phyloP scores from a whole-genome alignment of 2,797 vertebrate species.

The Cheirogaleus major region DNA sequence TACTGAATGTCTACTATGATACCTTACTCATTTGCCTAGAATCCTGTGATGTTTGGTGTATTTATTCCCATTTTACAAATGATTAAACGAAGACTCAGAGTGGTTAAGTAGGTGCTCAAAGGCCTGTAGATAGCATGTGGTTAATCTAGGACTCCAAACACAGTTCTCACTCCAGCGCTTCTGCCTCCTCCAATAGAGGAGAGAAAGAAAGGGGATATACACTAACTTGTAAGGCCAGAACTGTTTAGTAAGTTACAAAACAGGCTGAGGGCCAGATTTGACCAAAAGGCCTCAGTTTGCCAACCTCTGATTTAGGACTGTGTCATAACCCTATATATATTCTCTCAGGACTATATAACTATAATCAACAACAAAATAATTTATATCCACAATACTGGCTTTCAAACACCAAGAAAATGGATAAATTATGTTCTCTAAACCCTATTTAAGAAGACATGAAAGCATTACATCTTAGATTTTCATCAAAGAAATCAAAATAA shows the following conservation, averaged over 20 bases:
- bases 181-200: background rate
- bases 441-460: slow-evolving; percentile 29
- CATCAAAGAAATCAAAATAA: slow-evolving; percentile 42
- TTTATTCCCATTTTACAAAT: slow-evolving; percentile 27
- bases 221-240: background rate
- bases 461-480: slow-evolving; percentile 22
- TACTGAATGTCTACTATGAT: background rate
- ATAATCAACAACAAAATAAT: background rate
- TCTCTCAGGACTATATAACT: background rate
- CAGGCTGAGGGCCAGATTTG: background rate
- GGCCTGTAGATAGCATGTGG: background rate
- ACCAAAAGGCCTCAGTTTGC: slow-evolving; percentile 1
- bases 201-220: background rate
- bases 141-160: background rate
- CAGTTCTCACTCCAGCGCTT: background rate
- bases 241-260: no score
- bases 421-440: background rate
- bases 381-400: background rate
- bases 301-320: background rate
- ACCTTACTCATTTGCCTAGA: background rate
- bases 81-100: slow-evolving; percentile 3
- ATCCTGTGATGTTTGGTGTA: background rate
- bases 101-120: background rate
- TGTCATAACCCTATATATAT: background rate
- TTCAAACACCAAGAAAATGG: background rate